phyloP scores from a whole-genome alignment of 2,797 vertebrate genomes.

The Sebastiscus albofasciatus region DNA sequence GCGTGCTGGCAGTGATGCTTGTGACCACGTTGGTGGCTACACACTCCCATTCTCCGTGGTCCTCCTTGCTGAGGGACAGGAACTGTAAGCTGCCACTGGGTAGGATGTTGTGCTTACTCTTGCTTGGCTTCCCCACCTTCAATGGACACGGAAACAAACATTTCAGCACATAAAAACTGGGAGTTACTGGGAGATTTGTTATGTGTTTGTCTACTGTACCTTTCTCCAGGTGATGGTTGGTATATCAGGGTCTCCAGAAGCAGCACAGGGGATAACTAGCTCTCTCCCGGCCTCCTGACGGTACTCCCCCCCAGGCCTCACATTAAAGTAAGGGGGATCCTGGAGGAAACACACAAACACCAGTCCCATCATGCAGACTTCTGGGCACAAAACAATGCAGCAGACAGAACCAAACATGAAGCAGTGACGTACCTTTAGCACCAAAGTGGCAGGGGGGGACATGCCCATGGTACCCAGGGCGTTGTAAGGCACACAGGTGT shows the following conservation, averaged over 20 bases:
- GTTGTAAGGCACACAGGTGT: slow-evolving; percentile 99
- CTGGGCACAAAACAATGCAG: neutral
- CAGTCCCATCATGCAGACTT: slow-evolving; percentile 8
- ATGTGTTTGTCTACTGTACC: slow-evolving; percentile 76
- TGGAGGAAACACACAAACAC: slow-evolving; percentile 63
- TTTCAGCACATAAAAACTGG: neutral
- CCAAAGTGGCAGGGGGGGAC: slow-evolving; percentile 97
- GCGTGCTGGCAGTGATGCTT: slow-evolving; percentile 99
- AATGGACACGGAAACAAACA: slow-evolving; percentile 23
- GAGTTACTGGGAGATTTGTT: neutral
- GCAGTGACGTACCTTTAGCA: slow-evolving; percentile 92
- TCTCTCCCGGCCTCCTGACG: slow-evolving; percentile 99
- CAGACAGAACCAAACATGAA: neutral
- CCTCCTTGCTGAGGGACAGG: slow-evolving; percentile 96
- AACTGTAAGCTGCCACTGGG: slow-evolving; percentile 97
- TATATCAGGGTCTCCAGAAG: slow-evolving; percentile 97
- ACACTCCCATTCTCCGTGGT: slow-evolving; percentile 99
- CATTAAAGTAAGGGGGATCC: slow-evolving; percentile 99
- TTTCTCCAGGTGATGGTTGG: slow-evolving; percentile 98
- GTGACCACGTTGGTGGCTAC: slow-evolving; percentile 98
- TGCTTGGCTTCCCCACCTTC: slow-evolving; percentile 98
- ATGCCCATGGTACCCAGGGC: slow-evolving; percentile 99
- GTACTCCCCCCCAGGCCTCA: slow-evolving; percentile 99
- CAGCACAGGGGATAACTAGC: slow-evolving; percentile 97
- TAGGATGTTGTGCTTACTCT: slow-evolving; percentile 98